Evolutionary conservation across 2,113 vertebrate species (phyloP).

Genomic region (Urocolius indicus): DNA sequence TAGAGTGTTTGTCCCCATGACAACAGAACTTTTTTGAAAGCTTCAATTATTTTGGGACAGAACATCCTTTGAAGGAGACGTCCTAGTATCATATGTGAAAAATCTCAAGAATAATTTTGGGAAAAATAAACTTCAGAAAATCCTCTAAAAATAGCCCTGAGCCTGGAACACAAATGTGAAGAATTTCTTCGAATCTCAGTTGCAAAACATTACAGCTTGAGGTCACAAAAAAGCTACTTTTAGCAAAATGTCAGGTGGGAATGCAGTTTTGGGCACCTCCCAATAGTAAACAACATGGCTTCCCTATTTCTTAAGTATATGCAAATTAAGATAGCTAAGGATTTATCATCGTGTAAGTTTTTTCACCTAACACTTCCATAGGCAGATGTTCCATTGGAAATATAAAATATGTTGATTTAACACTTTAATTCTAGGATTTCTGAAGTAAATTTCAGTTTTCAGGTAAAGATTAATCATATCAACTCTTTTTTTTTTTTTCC

Average conservation of each 20-base stretch:
- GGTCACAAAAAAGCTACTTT: neutral
- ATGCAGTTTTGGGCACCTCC: neutral
- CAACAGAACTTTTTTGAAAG: constrained; percentile 22
- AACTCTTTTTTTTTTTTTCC: neutral
- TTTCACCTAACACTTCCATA: neutral
- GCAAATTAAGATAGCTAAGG: neutral
- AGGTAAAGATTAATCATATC: constrained; percentile 27
- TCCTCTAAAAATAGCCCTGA: neutral
- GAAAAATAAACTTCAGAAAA: neutral
- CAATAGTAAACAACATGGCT: neutral
- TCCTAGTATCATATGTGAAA: neutral
- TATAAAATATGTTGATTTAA: neutral
- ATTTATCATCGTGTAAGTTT: neutral
- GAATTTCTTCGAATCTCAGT: neutral
- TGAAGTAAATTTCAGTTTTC: constrained; percentile 8
- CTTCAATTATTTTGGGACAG: constrained; percentile 25
- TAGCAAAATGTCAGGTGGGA: neutral
- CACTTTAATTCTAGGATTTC: neutral
- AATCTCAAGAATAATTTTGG: neutral
- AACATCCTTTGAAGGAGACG: neutral
- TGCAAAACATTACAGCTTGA: neutral
- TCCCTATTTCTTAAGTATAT: neutral
- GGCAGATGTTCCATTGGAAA: neutral
- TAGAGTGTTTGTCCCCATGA: constrained; percentile 17
- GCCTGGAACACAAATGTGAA: neutral